These are phyloP conservation scores for Microplitis deprimator DNA, from an alignment of 2,888 invertebrate species.

Conservation along the genomic window DNA sequence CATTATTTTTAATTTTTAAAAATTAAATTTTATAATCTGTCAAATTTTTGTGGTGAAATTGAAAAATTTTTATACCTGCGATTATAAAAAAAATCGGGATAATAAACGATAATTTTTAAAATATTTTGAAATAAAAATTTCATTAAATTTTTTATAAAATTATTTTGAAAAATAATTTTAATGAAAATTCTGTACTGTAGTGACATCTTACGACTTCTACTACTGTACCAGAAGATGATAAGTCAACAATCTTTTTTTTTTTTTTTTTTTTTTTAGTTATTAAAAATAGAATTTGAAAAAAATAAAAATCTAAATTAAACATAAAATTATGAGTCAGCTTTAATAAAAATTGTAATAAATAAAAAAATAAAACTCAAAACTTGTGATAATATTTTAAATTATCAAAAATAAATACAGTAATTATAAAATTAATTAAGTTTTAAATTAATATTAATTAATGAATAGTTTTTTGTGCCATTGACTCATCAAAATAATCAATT, in stretches of 20 bases:
- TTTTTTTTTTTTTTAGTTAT: neutral
- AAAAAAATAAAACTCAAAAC: neutral
- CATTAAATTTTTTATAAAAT: neutral
- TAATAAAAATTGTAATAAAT: neutral
- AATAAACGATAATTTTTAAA: too few relatives aligned
- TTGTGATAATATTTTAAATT: neutral
- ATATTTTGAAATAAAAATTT: too few relatives aligned
- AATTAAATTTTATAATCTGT: too few relatives aligned
- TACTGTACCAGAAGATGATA: neutral
- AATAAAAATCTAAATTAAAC: neutral
- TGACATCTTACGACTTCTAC: neutral
- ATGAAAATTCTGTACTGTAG: neutral
- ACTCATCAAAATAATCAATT: too few relatives aligned
- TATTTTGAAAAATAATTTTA: neutral
- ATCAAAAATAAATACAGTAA: slow-evolving; percentile 1
- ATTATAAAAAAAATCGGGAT: too few relatives aligned
- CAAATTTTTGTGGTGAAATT: too few relatives aligned
- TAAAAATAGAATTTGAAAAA: neutral
- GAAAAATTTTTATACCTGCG: too few relatives aligned
- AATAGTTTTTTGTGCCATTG: too few relatives aligned
- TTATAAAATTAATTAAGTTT: neutral
- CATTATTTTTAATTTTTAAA: too few relatives aligned
- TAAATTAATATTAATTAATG: neutral
- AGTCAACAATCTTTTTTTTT: neutral
- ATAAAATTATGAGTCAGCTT: neutral